These are phyloP conservation scores for Brachyptera risi DNA, from an alignment of 2,888 invertebrate genomes.

Conservation along the genomic window DNA sequence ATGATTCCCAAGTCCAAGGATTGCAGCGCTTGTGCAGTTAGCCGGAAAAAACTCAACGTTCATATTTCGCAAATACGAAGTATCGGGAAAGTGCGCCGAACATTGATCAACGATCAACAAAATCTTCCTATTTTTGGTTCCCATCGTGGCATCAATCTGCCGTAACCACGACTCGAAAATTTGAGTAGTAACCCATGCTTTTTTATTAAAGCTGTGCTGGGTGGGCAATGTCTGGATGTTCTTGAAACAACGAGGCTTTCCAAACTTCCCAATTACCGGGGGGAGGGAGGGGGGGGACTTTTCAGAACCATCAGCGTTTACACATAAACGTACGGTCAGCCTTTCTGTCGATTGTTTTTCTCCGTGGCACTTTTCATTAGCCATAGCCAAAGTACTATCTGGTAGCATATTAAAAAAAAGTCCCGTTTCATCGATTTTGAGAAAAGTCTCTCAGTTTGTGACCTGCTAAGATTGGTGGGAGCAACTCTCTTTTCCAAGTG, in stretches of 20 bases:
- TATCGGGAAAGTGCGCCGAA: constrained; percentile 4
- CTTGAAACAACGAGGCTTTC: constrained; percentile 12
- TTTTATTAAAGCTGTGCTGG: constrained; percentile 4
- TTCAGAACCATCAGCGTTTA: constrained; percentile 25
- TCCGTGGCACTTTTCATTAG: constrained; percentile 36
- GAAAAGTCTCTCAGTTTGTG: neutral
- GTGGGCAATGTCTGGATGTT: constrained; percentile 8
- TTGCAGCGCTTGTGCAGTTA: neutral
- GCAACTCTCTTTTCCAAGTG: constrained; percentile 29
- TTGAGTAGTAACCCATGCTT: constrained; percentile 11
- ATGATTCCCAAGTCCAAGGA: neutral
- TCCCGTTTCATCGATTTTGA: constrained; percentile 36
- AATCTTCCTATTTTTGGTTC: constrained; percentile 18
- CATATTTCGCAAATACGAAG: neutral
- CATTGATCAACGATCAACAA: no score
- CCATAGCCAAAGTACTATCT: constrained; percentile 30
- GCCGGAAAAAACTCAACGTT: neutral
- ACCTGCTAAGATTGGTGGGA: constrained; percentile 17
- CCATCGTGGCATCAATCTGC: constrained; percentile 9
- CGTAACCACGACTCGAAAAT: constrained; percentile 13
- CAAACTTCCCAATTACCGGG: constrained; percentile 19
- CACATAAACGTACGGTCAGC: constrained; percentile 36
- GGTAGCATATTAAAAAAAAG: constrained; percentile 38
- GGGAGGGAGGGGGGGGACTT: constrained; percentile 15
- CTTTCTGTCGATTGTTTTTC: constrained; percentile 38